Conservation (phyloP, 2,797 vertebrate genomes). For the Silurus lanzhouensis region DNA sequence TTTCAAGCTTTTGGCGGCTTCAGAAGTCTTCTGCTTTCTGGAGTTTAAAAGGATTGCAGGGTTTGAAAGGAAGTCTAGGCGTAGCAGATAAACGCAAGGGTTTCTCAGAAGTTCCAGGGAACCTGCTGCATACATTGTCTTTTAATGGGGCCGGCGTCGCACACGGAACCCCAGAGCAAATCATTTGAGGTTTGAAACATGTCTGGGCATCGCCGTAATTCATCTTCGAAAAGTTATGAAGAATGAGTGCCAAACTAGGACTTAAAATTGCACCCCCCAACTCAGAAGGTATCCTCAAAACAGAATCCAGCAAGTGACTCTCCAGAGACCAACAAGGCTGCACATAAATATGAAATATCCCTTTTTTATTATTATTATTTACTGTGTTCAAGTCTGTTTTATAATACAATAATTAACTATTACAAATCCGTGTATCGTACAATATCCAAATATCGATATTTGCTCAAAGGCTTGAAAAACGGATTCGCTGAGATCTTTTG, state of each 20-base stretch:
- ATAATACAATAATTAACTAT: too few relatives aligned
- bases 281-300: not conserved
- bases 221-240: not conserved
- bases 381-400: too few relatives aligned
- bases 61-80: not conserved
- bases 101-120: not conserved
- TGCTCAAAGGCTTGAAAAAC: not conserved
- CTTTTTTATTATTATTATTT: too few relatives aligned
- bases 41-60: not conserved
- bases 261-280: not conserved
- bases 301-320: too few relatives aligned
- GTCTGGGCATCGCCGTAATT: too few relatives aligned
- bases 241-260: not conserved
- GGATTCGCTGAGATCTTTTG: not conserved
- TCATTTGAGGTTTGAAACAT: not conserved
- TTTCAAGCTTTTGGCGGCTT: not conserved
- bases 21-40: not conserved
- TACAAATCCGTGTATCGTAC: too few relatives aligned
- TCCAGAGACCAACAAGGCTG: too few relatives aligned
- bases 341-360: too few relatives aligned
- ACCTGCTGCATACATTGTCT: not conserved
- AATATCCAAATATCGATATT: too few relatives aligned
- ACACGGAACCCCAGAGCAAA: not conserved
- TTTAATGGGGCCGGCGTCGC: not conserved
- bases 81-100: not conserved